Base-by-base conservation (phyloP, 2,797 vertebrate genomes). In the Falco novaeseelandiae region DNA sequence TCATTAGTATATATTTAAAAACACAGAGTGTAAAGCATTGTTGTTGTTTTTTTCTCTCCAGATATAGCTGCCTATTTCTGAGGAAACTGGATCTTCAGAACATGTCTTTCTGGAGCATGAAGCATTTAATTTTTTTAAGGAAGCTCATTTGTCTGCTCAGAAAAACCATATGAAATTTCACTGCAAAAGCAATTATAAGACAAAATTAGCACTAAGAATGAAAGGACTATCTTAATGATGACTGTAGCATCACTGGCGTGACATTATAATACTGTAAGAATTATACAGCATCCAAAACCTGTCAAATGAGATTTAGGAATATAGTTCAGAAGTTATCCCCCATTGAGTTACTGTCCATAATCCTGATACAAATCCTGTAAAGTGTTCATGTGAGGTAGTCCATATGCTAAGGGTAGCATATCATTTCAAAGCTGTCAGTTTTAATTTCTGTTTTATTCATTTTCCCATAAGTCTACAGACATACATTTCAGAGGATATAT, bases 371-470 rank as follows among this genome's bases (percentile, higher is more conserved):
- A 98, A 98, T 96, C 94, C 96, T 96, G 84, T 96, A 97, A 96
- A 98, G 93, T 94, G 94, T 91, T 97, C 67, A 0, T 78, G 51
- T 97, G 96, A 97, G 91, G 97, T 97, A 97, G 96, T 97, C 98
- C 98, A 98, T 98, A 98, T 98, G 98, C 97, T 98, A 97, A 97
- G 97, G 95, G 96, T 95, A 98, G 94, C 95, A 97, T 95, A 98
- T 97, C 2, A 98, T 96, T 98, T 97, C 97, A 97, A 88, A 98
- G 93, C 93, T 98, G 98, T 98, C 97, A 98, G 94, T 93, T 98
- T 98, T 97, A 98, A 98, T 98, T 98, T 98, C 66, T 12, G 79
- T 93, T 97, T 98, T 98, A 98, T 98, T 98, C 97, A 98, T 98
- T 98, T 98, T 98, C 88, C 96, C 96, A 95, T 98, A 98, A 98